Conservation (phyloP, 2,113 vertebrate genomes). For the Podilymbus podiceps region DNA sequence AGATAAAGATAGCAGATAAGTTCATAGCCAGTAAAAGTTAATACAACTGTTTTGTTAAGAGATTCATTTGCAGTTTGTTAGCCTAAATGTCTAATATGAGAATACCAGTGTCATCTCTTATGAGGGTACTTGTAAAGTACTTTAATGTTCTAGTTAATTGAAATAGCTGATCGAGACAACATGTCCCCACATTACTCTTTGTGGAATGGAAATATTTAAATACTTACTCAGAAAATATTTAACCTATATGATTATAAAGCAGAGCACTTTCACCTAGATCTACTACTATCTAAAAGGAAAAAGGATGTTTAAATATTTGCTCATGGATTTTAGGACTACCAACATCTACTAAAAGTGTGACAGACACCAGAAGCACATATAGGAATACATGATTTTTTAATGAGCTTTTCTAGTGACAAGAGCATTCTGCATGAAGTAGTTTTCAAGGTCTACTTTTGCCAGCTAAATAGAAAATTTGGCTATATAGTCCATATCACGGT, state of each 20-base stretch:
- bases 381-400: accelerated
- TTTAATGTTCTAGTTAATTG: not conserved
- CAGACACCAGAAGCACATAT: not conserved
- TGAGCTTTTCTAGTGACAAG: not conserved
- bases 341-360: not conserved
- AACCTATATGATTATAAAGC: not conserved
- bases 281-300: not conserved
- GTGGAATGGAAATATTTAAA: not conserved
- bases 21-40: not conserved
- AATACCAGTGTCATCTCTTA: not conserved
- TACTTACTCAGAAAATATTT: not conserved
- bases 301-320: not conserved
- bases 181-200: not conserved
- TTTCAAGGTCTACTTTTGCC: not conserved
- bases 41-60: not conserved
- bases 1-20: not conserved
- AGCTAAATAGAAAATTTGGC: not conserved
- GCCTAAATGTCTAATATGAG: not conserved
- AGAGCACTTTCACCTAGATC: not conserved
- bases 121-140: not conserved
- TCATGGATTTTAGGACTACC: not conserved
- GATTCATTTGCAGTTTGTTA: not conserved
- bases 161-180: not conserved
- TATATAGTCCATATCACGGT: not conserved
- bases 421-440: not conserved